Base-by-base conservation (phyloP, 2,797 vertebrate species). In the Lithobates sylvaticus region DNA sequence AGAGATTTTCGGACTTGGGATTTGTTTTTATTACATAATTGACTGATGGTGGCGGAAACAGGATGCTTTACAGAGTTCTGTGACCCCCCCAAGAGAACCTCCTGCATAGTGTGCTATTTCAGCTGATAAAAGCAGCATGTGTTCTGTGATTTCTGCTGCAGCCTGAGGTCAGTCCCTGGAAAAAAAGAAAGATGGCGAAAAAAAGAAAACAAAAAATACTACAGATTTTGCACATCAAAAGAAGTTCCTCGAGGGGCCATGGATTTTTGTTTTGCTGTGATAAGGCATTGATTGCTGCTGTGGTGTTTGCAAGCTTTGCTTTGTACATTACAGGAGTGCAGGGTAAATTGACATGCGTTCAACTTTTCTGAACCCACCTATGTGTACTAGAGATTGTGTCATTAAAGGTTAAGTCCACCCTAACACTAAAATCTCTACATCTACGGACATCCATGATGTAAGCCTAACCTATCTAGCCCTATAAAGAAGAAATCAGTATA, bases 101-200 rank as follows among this genome's bases (percentile, higher is more conserved):
- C 76, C 15, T 78, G 76, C 69, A 6, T 42, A 44, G 47, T 64
- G 70, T 68, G 81, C 81, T 84, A 80, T 84, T 87, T 69, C 81
- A 87, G 86, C 81, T 87, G 81, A 84, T 84, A 87, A 84, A 87
- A 87, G 81, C 86, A 64, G 71, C 26, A 68, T 79, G 86, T 68
- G 81, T 47, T 78, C 65, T 79, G 42, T 79, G 71, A 69, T 87
- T 70, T 84, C 39, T 61, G 42, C 29, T 64, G 34, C 70, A 42
- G 65, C 86, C 69, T 18, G 42, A 76, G 73, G 75, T 83, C 68
- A 74, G 42, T 44, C 44, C 74, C 10, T 54, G 50, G 13, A 67
- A 32, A 72, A 72, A 65, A 80, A 81, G 8, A 39, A 58, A 74
- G 58, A 74, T 13, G 36, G 27, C 10, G 29, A 39, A 73, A 26